Evolutionary conservation across 1,140 invertebrate species (phyloP).

Genomic region (Drosophila seguyi): DNA sequence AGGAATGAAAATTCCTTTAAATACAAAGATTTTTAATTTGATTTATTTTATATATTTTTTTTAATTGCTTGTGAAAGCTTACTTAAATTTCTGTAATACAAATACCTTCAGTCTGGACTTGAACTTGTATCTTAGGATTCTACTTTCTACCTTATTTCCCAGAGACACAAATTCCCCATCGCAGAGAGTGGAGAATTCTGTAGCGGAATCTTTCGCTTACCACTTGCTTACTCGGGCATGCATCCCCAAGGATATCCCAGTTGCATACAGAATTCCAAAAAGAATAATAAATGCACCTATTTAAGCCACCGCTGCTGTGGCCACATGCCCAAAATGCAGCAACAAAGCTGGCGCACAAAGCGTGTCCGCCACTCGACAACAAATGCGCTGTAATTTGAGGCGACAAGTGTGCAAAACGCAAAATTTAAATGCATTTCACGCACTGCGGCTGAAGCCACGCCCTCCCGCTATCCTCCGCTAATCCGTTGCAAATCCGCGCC

Average conservation of each 20-base stretch:
- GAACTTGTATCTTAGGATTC: too few species aligned
- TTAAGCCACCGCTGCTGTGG: constrained; percentile 5
- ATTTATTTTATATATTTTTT: background rate
- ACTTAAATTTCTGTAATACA: background rate
- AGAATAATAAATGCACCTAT: background rate
- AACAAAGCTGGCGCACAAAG: constrained; percentile 48
- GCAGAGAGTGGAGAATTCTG: background rate
- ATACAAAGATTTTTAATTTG: background rate
- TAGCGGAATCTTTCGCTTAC: background rate
- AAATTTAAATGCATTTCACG: constrained; percentile 78
- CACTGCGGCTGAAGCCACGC: constrained; percentile 62
- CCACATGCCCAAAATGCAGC: constrained; percentile 17
- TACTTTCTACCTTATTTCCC: too few species aligned
- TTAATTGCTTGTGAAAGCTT: background rate
- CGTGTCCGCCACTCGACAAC: constrained; percentile 51
- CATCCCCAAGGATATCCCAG: background rate
- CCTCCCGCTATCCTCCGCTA: constrained; percentile 2
- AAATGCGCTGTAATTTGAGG: constrained; percentile 69
- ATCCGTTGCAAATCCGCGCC: constrained; percentile 27
- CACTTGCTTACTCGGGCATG: background rate
- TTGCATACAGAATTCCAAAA: background rate
- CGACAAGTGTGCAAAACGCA: constrained; percentile 70
- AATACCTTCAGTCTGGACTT: background rate
- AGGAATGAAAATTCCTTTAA: background rate
- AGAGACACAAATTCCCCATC: too few species aligned